A percentile compares a stretch with the other conserved stretches of the same genome.
Evolutionary conservation across 2,888 invertebrate genomes (phyloP).

Genomic region (Nomada fucata): DNA sequence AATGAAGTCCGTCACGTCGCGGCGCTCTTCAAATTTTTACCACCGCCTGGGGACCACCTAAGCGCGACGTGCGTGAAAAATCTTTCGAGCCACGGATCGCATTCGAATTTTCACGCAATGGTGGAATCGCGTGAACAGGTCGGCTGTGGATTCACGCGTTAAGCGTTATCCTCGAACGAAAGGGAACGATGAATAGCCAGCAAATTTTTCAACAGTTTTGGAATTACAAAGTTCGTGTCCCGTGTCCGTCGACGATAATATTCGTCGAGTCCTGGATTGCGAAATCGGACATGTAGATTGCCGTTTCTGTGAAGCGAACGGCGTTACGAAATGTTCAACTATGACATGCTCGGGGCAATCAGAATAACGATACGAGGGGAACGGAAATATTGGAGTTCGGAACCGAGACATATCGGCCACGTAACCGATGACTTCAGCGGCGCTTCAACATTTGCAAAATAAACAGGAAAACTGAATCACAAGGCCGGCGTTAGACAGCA

Average conservation of each 20-base stretch:
- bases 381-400: neutral
- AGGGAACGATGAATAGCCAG: neutral
- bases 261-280: neutral
- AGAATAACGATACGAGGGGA: neutral
- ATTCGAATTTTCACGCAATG: conserved; percentile 10
- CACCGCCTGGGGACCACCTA: conserved; percentile 16
- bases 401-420: conserved; percentile 5
- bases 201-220: neutral
- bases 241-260: neutral
- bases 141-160: neutral
- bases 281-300: neutral
- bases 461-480: conserved; percentile 25
- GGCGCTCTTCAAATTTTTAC: conserved; percentile 53
- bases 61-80: conserved; percentile 1
- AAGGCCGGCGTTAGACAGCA: neutral
- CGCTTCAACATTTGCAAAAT: conserved; percentile 27
- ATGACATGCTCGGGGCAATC: conserved; percentile 34
- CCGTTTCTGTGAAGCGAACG: neutral
- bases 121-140: neutral
- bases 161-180: neutral
- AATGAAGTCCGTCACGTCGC: conserved; percentile 58
- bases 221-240: neutral
- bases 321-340: conserved; percentile 19
- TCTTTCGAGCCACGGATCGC: conserved; percentile 2
- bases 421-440: conserved; percentile 24